These are phyloP conservation scores for Patiria miniata DNA, from an alignment of 35 echinoderm and acorn worm genomes.

Conservation along the genomic window DNA sequence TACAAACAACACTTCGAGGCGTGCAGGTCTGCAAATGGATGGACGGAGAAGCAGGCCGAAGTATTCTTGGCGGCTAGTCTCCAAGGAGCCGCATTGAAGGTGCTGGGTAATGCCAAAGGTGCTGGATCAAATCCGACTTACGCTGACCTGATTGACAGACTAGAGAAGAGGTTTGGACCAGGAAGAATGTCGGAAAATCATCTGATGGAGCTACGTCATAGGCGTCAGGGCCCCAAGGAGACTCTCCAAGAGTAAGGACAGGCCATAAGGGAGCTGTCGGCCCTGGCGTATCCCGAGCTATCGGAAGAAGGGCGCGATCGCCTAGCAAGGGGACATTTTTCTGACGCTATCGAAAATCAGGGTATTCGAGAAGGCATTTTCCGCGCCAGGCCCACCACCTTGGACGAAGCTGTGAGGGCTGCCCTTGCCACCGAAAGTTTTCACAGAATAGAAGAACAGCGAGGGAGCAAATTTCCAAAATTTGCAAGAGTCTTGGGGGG, in stretches of 20 bases:
- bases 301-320: not conserved
- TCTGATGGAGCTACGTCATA: not conserved
- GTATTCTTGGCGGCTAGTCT: constrained; percentile 32
- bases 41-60: constrained; percentile 1
- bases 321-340: constrained; percentile 20
- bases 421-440: constrained; percentile 22
- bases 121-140: not conserved
- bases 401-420: constrained; percentile 42
- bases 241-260: constrained; percentile 23
- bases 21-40: not conserved
- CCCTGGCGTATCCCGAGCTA: constrained; percentile 24
- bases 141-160: not conserved
- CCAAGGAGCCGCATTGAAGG: not conserved
- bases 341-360: not conserved
- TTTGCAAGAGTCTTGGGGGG: not conserved
- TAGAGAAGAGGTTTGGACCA: constrained; percentile 47
- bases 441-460: not conserved
- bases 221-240: constrained; percentile 2
- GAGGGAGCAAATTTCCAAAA: not conserved
- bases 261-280: not conserved
- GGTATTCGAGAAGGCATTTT: constrained; percentile 33
- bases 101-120: not conserved
- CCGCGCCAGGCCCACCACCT: not conserved
- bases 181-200: constrained; percentile 12
- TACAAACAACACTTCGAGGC: constrained; percentile 42